Base-by-base conservation (phyloP, 2,888 invertebrate species). In the Scaptomyza reducta region DNA sequence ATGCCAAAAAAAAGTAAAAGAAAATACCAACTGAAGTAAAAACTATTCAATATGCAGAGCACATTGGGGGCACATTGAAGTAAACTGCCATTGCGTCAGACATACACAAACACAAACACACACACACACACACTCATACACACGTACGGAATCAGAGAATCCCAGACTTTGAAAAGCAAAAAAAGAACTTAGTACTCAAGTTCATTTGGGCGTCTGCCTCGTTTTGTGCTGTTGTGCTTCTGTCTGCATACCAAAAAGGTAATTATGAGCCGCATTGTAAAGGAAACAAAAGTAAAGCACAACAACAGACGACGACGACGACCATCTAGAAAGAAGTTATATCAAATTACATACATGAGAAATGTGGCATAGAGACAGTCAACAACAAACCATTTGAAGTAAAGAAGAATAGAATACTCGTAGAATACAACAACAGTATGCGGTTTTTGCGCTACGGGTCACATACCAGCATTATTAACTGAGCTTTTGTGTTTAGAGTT, bases 181-280 rank as follows among this genome's bases (percentile, higher is more conserved):
- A 49, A 63, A 54, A 49, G 46, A 70, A 74, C 80, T 76, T 62
- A 47, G 40, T 16, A 62, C 74, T 77, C 77, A 75, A 72, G 72
- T 79, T 79, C 81, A 67, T 44, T 79, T 77, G 76, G 71, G 76
- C 79, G 79, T 76, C 68, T 65, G 70, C 38, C 27, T 16, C 27
- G 9, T 31, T 31, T 31, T 31, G 9, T 50, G 35, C 16, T 10
- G 50, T 6, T 64, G 77, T 58, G 86, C 83, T 86, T 81, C 82
- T 87, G 87, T 85, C 89, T 85, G 84, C 84, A 85, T 85, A 85
- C 84, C 85, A 85, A 85, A 81, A 74, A 85, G 89, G 87, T 87
- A 88, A 85, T 88, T 85, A 87, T 87, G 76, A 88, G 73, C 63
- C 68, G 85, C 84, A 88, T 76, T 81, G 75, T 70, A 72, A 70